Evolutionary conservation across 2,113 vertebrate genomes (phyloP).

Genomic region (Tetrax tetrax): DNA sequence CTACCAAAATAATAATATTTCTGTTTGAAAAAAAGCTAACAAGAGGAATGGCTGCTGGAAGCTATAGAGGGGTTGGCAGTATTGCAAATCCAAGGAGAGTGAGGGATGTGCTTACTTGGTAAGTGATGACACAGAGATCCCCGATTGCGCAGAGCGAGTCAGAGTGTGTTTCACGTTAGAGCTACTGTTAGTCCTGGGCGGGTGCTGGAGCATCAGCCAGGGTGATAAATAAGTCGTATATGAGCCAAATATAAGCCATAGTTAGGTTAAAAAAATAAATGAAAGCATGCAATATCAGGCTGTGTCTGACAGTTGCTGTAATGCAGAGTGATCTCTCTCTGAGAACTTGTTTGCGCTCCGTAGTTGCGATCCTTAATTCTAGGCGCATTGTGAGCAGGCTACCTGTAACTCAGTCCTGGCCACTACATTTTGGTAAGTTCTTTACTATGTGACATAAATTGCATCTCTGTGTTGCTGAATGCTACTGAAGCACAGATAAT

Average conservation of each 20-base stretch:
- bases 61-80: neutral
- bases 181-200: accelerated
- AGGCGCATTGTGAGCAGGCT: neutral
- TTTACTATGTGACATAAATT: neutral
- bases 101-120: neutral
- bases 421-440: neutral
- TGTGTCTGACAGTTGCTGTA: neutral
- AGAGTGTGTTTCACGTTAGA: neutral
- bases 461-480: neutral
- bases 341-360: neutral
- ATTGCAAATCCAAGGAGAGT: neutral
- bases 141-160: neutral
- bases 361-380: neutral
- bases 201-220: neutral
- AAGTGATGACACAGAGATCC: neutral
- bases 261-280: neutral
- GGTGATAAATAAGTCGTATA: too few species aligned
- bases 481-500: neutral
- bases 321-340: neutral
- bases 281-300: neutral
- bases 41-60: neutral
- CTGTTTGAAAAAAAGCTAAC: neutral
- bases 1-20: neutral
- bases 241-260: neutral
- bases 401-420: neutral